Conservation (phyloP, 2,888 invertebrate species). For the Polyploca ridens region DNA sequence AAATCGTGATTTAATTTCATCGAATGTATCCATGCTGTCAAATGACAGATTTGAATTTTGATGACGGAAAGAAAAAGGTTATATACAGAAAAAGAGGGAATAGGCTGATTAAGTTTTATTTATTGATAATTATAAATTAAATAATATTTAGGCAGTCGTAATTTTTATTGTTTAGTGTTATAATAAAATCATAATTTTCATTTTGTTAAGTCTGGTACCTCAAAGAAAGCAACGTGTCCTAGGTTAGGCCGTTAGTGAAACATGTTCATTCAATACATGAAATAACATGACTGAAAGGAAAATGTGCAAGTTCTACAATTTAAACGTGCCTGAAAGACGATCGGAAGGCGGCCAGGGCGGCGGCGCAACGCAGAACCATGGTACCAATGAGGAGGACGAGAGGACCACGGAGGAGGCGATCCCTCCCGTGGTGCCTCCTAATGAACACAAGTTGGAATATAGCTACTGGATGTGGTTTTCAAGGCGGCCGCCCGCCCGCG, state of each 20-base stretch:
- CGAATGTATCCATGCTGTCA: slow-evolving; percentile 66
- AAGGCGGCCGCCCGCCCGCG: slow-evolving; percentile 80
- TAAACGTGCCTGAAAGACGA: slow-evolving; percentile 82
- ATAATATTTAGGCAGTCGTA: slow-evolving; percentile 48
- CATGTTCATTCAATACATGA: slow-evolving; percentile 72
- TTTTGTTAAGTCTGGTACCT: slow-evolving; percentile 59
- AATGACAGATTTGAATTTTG: slow-evolving; percentile 81
- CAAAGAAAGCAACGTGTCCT: slow-evolving; percentile 78
- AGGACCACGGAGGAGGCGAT: slow-evolving; percentile 64
- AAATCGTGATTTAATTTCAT: slow-evolving; percentile 3
- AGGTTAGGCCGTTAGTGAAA: slow-evolving; percentile 83
- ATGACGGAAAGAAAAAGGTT: slow-evolving; percentile 84
- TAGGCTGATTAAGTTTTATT: slow-evolving; percentile 70
- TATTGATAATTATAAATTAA: slow-evolving; percentile 53
- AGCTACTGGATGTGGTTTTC: slow-evolving; percentile 97
- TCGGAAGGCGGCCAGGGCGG: slow-evolving; percentile 64
- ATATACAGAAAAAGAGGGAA: slow-evolving; percentile 79
- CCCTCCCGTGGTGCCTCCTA: slow-evolving; percentile 86
- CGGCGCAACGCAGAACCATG: slow-evolving; percentile 62
- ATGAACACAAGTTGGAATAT: slow-evolving; percentile 96
- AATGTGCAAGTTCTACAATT: slow-evolving; percentile 84
- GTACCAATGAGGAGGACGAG: slow-evolving; percentile 68
- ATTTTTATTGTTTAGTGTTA: slow-evolving; percentile 53
- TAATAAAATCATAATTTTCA: slow-evolving; percentile 48
- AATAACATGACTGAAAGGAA: slow-evolving; percentile 84